Percentiles rank a stretch among this genome's conserved stretches.
phyloP scores from a whole-genome alignment of 2,888 invertebrate genomes.

The Cylindroiulus punctatus region DNA sequence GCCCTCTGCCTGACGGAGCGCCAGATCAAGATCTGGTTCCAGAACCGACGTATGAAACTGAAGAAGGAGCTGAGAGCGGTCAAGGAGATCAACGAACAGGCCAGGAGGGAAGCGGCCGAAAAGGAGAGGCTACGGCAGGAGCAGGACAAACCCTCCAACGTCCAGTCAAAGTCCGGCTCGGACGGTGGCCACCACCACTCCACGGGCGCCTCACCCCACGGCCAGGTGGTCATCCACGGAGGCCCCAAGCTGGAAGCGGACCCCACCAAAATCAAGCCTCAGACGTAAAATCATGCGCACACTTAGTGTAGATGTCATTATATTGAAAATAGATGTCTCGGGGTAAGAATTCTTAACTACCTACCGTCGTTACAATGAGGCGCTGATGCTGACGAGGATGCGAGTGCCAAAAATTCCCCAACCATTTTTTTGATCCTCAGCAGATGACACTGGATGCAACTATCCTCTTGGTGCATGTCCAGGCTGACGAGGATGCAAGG shows the following conservation, averaged over 20 bases:
- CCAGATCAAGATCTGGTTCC: conserved; percentile 93
- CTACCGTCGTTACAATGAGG: neutral
- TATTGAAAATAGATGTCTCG: conserved; percentile 30
- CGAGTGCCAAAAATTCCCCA: too few relatives aligned
- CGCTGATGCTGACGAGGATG: too few relatives aligned
- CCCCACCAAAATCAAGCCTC: conserved; percentile 55
- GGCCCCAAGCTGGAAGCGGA: conserved; percentile 49
- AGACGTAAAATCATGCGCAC: conserved; percentile 53
- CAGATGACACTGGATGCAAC: too few relatives aligned
- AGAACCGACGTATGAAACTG: conserved; percentile 95
- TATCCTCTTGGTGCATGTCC: too few relatives aligned
- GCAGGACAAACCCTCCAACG: conserved; percentile 77
- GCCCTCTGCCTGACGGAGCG: conserved; percentile 94
- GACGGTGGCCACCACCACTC: conserved; percentile 46
- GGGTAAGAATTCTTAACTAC: conserved; percentile 36
- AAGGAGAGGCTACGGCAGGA: conserved; percentile 85
- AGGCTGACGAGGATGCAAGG: too few relatives aligned
- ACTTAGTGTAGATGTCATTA: conserved; percentile 24
- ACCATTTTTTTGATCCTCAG: too few relatives aligned
- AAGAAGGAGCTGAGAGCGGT: conserved; percentile 95
- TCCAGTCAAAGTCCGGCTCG: conserved; percentile 69
- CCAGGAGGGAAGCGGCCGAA: conserved; percentile 69
- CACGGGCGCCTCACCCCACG: conserved; percentile 44
- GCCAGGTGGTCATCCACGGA: conserved; percentile 31
- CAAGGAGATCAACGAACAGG: conserved; percentile 94